Evolutionary conservation across 2,797 vertebrate species (phyloP), one percentile per base, ranked within the genome.

Genomic region (Catostomus latipinnis): DNA sequence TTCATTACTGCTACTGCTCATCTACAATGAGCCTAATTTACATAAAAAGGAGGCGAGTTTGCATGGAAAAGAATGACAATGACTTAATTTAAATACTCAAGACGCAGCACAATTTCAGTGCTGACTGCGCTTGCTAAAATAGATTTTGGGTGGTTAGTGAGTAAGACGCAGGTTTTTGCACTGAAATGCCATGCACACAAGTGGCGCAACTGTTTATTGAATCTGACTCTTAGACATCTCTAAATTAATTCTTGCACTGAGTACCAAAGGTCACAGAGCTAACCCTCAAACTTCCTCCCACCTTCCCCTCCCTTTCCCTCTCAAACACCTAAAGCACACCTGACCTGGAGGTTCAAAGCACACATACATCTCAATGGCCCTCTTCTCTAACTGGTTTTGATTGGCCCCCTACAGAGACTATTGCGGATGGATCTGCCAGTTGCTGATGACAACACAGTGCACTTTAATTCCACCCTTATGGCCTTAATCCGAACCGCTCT

Each of bases 401-500:
- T 77, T 87, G 84, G 68, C 85, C 88, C 43, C 81, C 73, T 73
- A n/a, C 90, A 96, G 93, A 91, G 91, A 83, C 92, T 94, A 72
- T 89, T 95, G 76, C 90, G 93, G 81, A 96, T 95, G 93, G 92
- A 93, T 76, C 88, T 95, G 85, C 93, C 92, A 0, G 94, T 93
- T 14, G 93, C 94, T 0, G 90, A 92, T 0, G 94, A 94, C 90
- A 94, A 94, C 88, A 94, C 93, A 0, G 95, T 96, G 50, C 95
- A 95, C 85, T 94, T 94, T 89, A 93, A 93, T 72, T 94, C 93
- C 72, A 93, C 92, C 46, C 94, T 95, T 84, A 95, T 93, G 93
- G 93, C 95, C 81, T 86, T 96, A 87, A 96, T 96, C 84, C 90
- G 95, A 66, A 96, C 95, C 0, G 95, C 95, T 13, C 89, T 96